These are phyloP conservation scores for Hyalella azteca DNA, from an alignment of 2,888 invertebrate genomes.

Conservation along the genomic window DNA sequence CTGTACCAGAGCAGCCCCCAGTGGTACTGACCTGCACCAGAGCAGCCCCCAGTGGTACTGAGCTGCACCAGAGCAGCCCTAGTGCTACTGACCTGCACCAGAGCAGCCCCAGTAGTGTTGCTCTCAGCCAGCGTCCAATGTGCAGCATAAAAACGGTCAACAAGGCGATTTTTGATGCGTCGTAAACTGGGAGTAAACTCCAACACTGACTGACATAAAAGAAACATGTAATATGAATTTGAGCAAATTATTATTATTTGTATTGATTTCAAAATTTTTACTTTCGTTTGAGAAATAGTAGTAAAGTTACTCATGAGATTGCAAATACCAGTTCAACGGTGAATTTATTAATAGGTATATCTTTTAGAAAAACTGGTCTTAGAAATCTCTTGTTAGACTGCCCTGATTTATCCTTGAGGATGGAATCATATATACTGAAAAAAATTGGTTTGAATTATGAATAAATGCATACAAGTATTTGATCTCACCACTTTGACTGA, in stretches of 20 bases:
- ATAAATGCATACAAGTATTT: no score
- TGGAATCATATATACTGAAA: no score
- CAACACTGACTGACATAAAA: not conserved
- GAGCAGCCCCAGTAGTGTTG: not conserved
- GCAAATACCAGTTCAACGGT: no score
- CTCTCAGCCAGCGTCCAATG: not conserved
- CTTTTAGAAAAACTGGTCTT: no score
- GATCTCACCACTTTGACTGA: conserved; percentile 14
- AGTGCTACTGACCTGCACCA: conserved; percentile 19
- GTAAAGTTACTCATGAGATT: not conserved
- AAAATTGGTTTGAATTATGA: no score
- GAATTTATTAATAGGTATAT: no score
- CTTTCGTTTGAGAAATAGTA: not conserved
- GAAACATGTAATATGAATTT: not conserved
- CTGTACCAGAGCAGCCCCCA: no score
- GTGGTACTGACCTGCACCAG: no score
- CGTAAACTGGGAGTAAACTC: not conserved
- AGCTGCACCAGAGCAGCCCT: no score
- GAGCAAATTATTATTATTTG: not conserved
- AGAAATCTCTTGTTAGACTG: no score
- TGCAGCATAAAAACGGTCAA: not conserved
- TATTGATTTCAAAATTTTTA: not conserved
- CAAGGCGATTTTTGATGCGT: not conserved
- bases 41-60: no score
- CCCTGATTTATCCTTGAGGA: no score